Evolutionary conservation across 2,113 vertebrate species (phyloP).

Genomic region (Rhadina sibilatrix): DNA sequence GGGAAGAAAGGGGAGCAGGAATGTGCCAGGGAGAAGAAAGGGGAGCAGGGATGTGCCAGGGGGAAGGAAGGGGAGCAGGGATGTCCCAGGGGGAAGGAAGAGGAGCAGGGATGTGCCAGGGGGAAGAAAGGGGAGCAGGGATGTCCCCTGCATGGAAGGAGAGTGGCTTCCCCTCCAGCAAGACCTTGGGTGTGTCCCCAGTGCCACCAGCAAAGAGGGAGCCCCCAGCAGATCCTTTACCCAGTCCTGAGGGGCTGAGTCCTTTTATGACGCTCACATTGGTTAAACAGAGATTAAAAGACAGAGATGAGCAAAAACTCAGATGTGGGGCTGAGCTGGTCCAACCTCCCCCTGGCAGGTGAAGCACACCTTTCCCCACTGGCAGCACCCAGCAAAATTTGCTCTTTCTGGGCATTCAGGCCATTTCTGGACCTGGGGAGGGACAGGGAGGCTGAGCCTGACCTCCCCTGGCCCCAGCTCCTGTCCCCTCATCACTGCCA

Average conservation of each 20-base stretch:
- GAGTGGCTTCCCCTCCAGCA: background rate
- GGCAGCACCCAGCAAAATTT: background rate
- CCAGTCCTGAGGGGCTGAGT: accelerated
- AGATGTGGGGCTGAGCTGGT: background rate
- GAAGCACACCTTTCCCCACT: accelerated
- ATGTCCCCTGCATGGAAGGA: too few relatives aligned
- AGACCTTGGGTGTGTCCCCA: accelerated
- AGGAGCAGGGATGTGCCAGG: too few relatives aligned
- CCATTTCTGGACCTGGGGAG: background rate
- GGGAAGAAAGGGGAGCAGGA: too few relatives aligned
- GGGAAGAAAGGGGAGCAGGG: too few relatives aligned
- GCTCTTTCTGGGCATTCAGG: background rate
- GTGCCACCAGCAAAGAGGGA: background rate
- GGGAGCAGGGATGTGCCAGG: too few relatives aligned
- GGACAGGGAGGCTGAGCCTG: accelerated
- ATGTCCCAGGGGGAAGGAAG: too few relatives aligned
- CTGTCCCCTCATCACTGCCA: background rate
- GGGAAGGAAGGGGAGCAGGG: too few relatives aligned
- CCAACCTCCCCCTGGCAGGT: background rate
- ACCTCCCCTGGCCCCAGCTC: background rate
- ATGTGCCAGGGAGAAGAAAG: too few relatives aligned
- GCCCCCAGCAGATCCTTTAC: background rate
- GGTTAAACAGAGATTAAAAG: background rate
- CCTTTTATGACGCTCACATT: accelerated
- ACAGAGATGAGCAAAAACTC: background rate